phyloP scores from a whole-genome alignment of 2,888 invertebrate species.

The Macrophya alboannulata region DNA sequence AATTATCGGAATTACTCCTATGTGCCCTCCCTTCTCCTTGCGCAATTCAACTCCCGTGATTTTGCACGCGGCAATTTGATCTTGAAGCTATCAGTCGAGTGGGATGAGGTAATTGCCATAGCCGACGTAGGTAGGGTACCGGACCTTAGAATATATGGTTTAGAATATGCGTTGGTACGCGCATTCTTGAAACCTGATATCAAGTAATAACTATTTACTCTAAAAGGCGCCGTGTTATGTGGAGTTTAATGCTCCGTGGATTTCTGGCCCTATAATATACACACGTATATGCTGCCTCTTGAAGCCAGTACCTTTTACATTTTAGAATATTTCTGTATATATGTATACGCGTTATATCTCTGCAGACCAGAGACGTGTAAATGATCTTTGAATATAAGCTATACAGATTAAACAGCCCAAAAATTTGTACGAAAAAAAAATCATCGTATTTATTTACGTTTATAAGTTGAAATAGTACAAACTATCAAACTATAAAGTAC shows the following conservation, averaged over 20 bases:
- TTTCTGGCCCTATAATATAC: not conserved
- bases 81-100: constrained; percentile 39
- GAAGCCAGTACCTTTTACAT: constrained; percentile 11
- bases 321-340: not conserved
- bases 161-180: constrained; percentile 5
- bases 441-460: constrained; percentile 9
- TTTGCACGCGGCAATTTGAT: constrained; percentile 53
- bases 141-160: constrained; percentile 41
- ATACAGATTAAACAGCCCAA: not conserved
- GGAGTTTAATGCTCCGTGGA: constrained; percentile 23
- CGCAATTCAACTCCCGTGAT: constrained; percentile 42
- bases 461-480: not conserved
- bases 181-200: constrained; percentile 38
- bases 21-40: not conserved
- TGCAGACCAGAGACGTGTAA: not conserved
- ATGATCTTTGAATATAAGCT: not conserved
- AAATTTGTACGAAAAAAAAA: not conserved
- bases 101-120: constrained; percentile 53
- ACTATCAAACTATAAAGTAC: not conserved
- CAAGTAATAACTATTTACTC: constrained; percentile 45
- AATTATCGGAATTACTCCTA: constrained; percentile 51
- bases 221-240: constrained; percentile 25
- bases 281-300: not conserved
- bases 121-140: not conserved
- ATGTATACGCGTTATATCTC: not conserved